Evolutionary conservation across 1,140 invertebrate species (phyloP).

Genomic region (Scaptodrosophila lebanonensis): DNA sequence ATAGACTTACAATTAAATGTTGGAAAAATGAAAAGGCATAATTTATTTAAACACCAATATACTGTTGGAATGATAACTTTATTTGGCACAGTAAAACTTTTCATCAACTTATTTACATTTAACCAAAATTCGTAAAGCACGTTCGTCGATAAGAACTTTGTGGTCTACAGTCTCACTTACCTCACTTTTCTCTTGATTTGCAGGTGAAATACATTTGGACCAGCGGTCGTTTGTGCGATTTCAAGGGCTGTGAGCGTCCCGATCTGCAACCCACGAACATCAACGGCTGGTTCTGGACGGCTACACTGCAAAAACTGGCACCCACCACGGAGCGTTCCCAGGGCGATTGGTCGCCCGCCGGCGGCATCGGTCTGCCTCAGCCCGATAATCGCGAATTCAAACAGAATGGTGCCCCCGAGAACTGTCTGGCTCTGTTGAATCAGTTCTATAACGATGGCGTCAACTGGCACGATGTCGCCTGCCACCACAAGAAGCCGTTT

Average conservation of each 20-base stretch:
- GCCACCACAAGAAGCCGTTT: constrained; percentile 89
- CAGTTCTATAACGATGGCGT: constrained; percentile 92
- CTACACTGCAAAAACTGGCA: constrained; percentile 86
- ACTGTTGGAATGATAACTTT: too few species aligned
- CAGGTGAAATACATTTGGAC: constrained; percentile 88
- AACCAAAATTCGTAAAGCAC: too few species aligned
- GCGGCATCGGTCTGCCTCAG: constrained; percentile 87
- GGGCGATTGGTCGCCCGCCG: constrained; percentile 89
- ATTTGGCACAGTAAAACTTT: too few species aligned
- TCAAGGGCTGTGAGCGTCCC: constrained; percentile 88
- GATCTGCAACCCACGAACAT: constrained; percentile 86
- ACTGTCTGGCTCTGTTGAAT: constrained; percentile 88
- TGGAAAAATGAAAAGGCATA: too few species aligned
- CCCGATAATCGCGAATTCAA: constrained; percentile 88
- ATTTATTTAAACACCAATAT: too few species aligned
- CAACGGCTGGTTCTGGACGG: constrained; percentile 93
- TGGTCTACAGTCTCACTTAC: neutral
- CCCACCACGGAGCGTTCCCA: constrained; percentile 85
- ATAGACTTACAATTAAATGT: too few species aligned
- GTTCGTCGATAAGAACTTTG: too few species aligned
- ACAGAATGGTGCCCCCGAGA: constrained; percentile 87
- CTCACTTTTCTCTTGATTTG: constrained; percentile 6
- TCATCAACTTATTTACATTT: too few species aligned
- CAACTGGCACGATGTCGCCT: constrained; percentile 92
- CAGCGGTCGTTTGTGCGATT: constrained; percentile 89